These are phyloP conservation scores for Drusus annulatus DNA, from an alignment of 1,140 invertebrate genomes.

Conservation along the genomic window DNA sequence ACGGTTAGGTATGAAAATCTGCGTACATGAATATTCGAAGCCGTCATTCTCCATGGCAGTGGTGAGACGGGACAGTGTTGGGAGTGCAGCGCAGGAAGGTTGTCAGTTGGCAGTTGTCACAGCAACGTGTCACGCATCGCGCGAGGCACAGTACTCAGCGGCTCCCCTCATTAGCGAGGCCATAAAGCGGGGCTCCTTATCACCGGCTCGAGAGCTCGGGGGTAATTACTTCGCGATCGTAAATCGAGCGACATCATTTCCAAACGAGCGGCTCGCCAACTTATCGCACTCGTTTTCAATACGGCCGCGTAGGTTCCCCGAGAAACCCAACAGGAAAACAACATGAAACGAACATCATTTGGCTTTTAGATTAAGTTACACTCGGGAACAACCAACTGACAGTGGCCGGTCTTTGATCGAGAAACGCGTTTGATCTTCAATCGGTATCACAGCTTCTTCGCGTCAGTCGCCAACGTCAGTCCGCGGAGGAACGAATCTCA, in stretches of 20 bases:
- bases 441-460: too few species aligned
- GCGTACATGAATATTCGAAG: conserved; percentile 25
- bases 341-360: neutral
- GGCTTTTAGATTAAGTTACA: too few species aligned
- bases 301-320: neutral
- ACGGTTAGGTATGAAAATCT: neutral
- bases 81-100: neutral
- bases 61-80: neutral
- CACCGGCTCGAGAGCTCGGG: neutral
- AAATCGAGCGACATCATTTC: neutral
- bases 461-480: too few species aligned
- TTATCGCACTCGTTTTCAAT: neutral
- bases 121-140: too few species aligned
- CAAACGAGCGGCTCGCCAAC: neutral
- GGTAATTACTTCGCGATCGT: neutral
- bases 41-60: conserved; percentile 35
- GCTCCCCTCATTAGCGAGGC: neutral
- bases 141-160: neutral
- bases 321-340: too few species aligned
- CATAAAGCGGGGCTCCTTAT: neutral
- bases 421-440: too few species aligned
- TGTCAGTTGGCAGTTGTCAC: too few species aligned
- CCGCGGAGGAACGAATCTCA: too few species aligned
- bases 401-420: too few species aligned
- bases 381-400: too few species aligned